Evolutionary conservation across 2,888 invertebrate genomes (phyloP), one percentile per base, ranked within the genome.

Genomic region (Apoda limacodes): DNA sequence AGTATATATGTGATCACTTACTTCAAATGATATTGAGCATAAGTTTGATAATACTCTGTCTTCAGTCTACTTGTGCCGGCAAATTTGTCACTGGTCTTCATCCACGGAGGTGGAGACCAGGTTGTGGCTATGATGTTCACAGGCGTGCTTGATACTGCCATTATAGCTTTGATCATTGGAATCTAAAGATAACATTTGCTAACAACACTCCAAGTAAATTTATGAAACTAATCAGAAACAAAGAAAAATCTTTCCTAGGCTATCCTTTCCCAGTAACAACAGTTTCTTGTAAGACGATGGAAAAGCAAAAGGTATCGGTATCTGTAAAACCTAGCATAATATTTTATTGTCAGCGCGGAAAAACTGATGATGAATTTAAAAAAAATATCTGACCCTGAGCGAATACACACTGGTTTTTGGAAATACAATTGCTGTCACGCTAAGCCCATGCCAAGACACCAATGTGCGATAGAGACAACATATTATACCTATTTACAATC

Each of bases 1-100:
- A n/a, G n/a, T n/a, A n/a, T n/a, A n/a, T n/a, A n/a, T n/a, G n/a
- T n/a, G n/a, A n/a, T n/a, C 13, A 32, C 47, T 55, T 54, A 87
- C 82, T 85, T 91, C 3, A 88, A 53, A 54, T 89, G 85, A 52
- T 95, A 95, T 30, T 90, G 71, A 0, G 92, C 93, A 82, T 89
- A 95, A 0, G 86, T 70, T 60, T 90, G 87, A 56, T 87, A 93
- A 57, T 87, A 90, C 21, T 82, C 60, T 0, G 54, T 37, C 38
- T 68, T 71, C 1, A 84, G 55, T 0, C 44, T 52, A 37, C 81
- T 82, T 47, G 60, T 76, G 46, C 85, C 85, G 0, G 55, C 53
- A 51, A 62, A 76, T 2, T 43, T 48, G 13, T 81, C 49, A 48
- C 82, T 85, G 1, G 74, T 82, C 59, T 88, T 88, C 88, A 88